Evolutionary conservation across 2,888 invertebrate genomes (phyloP).

Genomic region (Tryphoninae sp.): DNA sequence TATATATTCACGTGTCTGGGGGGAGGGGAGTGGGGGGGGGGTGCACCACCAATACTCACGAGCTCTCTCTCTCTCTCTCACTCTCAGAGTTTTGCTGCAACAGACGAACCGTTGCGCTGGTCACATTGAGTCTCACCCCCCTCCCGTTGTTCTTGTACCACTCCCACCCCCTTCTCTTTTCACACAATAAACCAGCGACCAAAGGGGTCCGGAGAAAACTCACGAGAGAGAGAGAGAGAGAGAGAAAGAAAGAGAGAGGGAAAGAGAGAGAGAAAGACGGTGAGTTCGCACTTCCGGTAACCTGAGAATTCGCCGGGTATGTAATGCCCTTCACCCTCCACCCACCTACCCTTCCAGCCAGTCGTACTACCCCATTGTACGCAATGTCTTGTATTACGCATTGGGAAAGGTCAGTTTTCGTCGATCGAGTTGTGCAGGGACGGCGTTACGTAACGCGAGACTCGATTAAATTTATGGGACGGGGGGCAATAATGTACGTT

Average conservation of each 20-base stretch:
- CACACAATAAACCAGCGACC: neutral
- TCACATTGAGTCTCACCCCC: neutral
- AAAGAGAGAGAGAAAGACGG: slow-evolving; percentile 9
- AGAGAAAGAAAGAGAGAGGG: neutral
- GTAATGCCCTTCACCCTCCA: neutral
- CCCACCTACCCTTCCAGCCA: too few relatives aligned
- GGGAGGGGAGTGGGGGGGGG: slow-evolving; percentile 49
- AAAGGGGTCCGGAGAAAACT: slow-evolving; percentile 23
- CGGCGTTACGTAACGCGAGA: slow-evolving; percentile 18
- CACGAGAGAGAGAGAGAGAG: neutral
- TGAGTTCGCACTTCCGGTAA: slow-evolving; percentile 55
- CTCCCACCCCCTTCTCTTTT: neutral
- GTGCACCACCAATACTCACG: slow-evolving; percentile 28
- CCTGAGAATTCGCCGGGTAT: slow-evolving; percentile 46
- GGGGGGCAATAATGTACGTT: neutral
- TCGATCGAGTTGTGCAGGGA: neutral
- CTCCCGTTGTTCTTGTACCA: neutral
- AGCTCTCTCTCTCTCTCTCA: neutral
- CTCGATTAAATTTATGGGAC: neutral
- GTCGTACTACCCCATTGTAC: neutral
- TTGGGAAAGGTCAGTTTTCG: slow-evolving; percentile 46
- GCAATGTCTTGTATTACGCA: slow-evolving; percentile 7
- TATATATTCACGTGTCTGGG: slow-evolving; percentile 75
- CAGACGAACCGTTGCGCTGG: slow-evolving; percentile 19
- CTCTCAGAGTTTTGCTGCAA: slow-evolving; percentile 19